A percentile compares a stretch with the other conserved stretches of the same genome.
Conservation (phyloP, 2,888 invertebrate species). For the Petrolisthes manimaculis region DNA sequence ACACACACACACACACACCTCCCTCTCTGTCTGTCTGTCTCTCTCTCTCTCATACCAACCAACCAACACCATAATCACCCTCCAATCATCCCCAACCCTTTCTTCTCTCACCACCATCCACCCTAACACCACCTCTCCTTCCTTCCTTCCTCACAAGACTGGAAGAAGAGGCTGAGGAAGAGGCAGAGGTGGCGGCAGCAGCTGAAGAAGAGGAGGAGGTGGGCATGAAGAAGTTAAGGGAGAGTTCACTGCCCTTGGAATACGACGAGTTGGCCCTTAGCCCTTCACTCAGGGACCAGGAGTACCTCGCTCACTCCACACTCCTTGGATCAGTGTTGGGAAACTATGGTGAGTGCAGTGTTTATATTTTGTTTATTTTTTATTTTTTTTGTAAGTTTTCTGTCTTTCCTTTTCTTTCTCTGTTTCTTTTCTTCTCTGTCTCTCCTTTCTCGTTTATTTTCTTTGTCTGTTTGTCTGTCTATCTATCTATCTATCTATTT, state of each 20-base stretch:
- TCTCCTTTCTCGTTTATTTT: not conserved
- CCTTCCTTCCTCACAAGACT: conserved; percentile 23
- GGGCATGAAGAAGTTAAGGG: conserved; percentile 33
- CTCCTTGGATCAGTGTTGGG: conserved; percentile 75
- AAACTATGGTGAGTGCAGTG: conserved; percentile 68
- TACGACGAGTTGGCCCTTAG: conserved; percentile 64
- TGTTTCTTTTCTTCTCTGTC: too few species aligned
- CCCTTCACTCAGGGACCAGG: conserved; percentile 80
- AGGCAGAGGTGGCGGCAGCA: too few species aligned
- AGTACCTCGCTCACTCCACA: conserved; percentile 86
- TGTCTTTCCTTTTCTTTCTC: too few species aligned
- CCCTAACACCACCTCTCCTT: not conserved
- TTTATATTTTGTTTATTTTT: not conserved
- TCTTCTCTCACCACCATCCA: not conserved
- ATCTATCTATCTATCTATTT: too few species aligned
- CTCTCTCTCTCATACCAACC: too few species aligned
- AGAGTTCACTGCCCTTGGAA: conserved; percentile 33
- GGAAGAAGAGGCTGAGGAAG: not conserved
- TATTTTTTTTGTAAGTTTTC: not conserved
- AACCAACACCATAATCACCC: too few species aligned
- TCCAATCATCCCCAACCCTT: too few species aligned
- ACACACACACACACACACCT: not conserved
- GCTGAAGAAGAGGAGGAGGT: not conserved
- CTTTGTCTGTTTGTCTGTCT: not conserved
- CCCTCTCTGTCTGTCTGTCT: not conserved